phyloP scores from a whole-genome alignment of 92 coral and sea anemone genomes.

The Pocillopora meandrina region DNA sequence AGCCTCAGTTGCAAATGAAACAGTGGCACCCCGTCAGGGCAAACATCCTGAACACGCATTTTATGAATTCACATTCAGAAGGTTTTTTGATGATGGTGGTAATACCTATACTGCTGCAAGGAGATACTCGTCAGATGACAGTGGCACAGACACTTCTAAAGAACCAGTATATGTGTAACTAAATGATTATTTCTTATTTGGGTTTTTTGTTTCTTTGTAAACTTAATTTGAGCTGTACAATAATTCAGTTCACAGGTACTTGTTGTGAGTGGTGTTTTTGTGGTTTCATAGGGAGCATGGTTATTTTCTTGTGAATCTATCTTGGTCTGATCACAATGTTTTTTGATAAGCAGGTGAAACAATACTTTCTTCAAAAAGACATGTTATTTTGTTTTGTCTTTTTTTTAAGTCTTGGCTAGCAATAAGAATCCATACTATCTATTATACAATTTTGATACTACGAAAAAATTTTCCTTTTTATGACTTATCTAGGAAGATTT shows the following conservation, averaged over 20 bases:
- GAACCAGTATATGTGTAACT: conserved; percentile 92
- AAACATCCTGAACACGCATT: conserved; percentile 94
- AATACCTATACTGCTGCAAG: conserved; percentile 38
- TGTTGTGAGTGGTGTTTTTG: not conserved
- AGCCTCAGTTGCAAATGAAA: conserved; percentile 58
- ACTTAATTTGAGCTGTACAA: not conserved
- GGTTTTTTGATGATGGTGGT: conserved; percentile 88
- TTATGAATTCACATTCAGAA: conserved; percentile 95
- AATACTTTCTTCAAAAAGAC: no score
- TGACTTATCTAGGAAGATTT: no score
- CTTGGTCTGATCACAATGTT: no score
- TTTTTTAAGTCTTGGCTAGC: no score
- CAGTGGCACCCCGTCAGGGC: conserved; percentile 53
- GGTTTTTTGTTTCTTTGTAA: not conserved
- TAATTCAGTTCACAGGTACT: not conserved
- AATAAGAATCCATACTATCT: no score
- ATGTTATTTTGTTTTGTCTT: no score
- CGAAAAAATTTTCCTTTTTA: no score
- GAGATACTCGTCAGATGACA: conserved; percentile 71
- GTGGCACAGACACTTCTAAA: conserved; percentile 71
- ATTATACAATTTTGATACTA: no score
- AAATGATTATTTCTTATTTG: not conserved
- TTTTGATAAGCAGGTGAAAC: no score
- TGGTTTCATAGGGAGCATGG: no score
- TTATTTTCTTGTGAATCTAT: no score